These are phyloP conservation scores for Myotis lucifugus DNA, from an alignment of 2,113 vertebrate genomes.

Conservation along the genomic window DNA sequence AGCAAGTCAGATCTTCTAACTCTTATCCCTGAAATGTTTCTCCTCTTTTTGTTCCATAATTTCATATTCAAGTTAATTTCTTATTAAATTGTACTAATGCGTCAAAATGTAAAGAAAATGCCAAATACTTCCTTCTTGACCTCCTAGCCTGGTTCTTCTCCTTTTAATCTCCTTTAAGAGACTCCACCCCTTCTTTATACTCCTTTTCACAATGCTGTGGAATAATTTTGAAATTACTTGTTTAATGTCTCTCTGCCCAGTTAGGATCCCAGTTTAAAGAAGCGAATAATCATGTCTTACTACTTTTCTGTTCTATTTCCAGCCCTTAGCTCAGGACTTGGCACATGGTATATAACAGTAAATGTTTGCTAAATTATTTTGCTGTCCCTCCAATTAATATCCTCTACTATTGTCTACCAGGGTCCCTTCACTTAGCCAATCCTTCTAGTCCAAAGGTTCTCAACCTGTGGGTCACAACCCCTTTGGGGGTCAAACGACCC, in stretches of 20 bases:
- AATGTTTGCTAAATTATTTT: not conserved
- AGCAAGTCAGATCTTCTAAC: not conserved
- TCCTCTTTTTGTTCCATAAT: not conserved
- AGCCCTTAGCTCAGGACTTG: not conserved
- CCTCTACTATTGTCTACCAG: not conserved
- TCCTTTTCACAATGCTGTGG: not conserved
- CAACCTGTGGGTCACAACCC: no score
- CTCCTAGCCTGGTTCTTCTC: not conserved
- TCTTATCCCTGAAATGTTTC: not conserved
- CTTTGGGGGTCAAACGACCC: no score
- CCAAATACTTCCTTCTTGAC: not conserved
- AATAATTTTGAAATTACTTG: conserved; percentile 35
- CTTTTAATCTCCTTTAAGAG: not conserved
- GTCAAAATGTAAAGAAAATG: not conserved
- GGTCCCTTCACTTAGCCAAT: not conserved
- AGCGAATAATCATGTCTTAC: not conserved
- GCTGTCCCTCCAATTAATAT: not conserved
- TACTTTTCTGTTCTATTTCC: not conserved
- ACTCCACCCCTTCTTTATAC: not conserved
- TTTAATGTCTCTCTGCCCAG: not conserved
- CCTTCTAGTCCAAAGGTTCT: not conserved
- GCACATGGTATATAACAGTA: not conserved
- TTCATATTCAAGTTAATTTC: not conserved
- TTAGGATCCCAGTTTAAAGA: not conserved
- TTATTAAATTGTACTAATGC: not conserved